Percentiles rank a stretch among this genome's conserved stretches.
Conservation (phyloP, 2,888 invertebrate genomes). For the Lepidocyrtoides sp. region DNA sequence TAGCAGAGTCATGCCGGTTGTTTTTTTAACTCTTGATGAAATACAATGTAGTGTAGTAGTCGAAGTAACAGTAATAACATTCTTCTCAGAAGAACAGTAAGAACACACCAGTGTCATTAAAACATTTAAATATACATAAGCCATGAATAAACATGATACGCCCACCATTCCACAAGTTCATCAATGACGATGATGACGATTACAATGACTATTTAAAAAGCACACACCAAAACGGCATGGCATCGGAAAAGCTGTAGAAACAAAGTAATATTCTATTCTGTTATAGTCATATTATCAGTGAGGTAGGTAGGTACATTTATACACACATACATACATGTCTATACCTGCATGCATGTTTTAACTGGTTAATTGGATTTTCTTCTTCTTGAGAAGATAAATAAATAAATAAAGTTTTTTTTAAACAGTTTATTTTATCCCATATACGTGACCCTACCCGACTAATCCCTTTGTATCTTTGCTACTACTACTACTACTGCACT, state of each 20-base stretch:
- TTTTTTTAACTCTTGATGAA: neutral
- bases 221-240: neutral
- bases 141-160: constrained; percentile 55
- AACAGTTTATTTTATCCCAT: constrained; percentile 11
- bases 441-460: neutral
- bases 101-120: constrained; percentile 4
- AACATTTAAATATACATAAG: constrained; percentile 52
- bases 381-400: constrained; percentile 6
- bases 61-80: too few relatives aligned
- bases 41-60: neutral
- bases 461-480: neutral
- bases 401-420: neutral
- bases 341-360: too few relatives aligned
- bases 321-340: neutral
- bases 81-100: neutral
- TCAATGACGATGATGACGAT: constrained; percentile 32
- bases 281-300: too few relatives aligned
- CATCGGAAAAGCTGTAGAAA: neutral
- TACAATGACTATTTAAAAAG: constrained; percentile 3
- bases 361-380: constrained; percentile 53
- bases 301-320: neutral
- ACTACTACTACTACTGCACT: neutral
- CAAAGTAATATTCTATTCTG: too few relatives aligned
- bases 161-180: constrained; percentile 50
- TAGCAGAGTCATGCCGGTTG: constrained; percentile 29